phyloP scores from a whole-genome alignment of 2,113 vertebrate species.

The Boulengerochromis microlepis region DNA sequence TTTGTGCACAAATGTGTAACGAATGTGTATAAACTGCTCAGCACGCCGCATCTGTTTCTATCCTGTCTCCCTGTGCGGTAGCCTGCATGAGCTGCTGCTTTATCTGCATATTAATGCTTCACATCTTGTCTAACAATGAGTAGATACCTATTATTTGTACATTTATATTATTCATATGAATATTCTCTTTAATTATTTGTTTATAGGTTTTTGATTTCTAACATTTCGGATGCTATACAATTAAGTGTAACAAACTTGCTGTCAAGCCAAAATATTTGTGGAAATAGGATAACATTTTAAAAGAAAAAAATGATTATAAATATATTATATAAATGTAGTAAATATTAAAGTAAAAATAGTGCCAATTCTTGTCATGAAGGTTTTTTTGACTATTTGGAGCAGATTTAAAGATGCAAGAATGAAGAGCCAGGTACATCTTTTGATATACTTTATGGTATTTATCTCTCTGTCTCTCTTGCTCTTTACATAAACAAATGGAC shows the following conservation, averaged over 20 bases:
- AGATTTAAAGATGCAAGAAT: not conserved
- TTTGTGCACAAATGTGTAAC: not conserved
- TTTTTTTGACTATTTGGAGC: accelerated
- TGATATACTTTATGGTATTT: not conserved
- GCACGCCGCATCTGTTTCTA: constrained; percentile 18
- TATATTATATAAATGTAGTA: accelerated
- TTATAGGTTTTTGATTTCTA: not conserved
- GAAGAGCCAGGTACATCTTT: accelerated
- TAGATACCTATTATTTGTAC: not conserved
- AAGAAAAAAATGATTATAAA: not conserved
- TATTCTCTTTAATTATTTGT: not conserved
- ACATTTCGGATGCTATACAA: not conserved
- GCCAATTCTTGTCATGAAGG: not conserved
- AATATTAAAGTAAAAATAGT: not conserved
- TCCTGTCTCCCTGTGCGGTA: not conserved
- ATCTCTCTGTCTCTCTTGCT: not conserved
- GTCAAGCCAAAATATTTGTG: not conserved
- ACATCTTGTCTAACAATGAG: not conserved
- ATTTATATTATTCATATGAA: not conserved
- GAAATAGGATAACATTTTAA: not conserved
- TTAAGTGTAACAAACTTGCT: not conserved
- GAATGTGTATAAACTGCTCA: not conserved
- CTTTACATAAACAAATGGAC: not conserved
- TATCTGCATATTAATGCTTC: not conserved
- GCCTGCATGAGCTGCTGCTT: not conserved